A percentile compares a stretch with the other conserved stretches of the same genome.
Conservation (phyloP, 2,888 invertebrate species). For the Argyresthia albistria region DNA sequence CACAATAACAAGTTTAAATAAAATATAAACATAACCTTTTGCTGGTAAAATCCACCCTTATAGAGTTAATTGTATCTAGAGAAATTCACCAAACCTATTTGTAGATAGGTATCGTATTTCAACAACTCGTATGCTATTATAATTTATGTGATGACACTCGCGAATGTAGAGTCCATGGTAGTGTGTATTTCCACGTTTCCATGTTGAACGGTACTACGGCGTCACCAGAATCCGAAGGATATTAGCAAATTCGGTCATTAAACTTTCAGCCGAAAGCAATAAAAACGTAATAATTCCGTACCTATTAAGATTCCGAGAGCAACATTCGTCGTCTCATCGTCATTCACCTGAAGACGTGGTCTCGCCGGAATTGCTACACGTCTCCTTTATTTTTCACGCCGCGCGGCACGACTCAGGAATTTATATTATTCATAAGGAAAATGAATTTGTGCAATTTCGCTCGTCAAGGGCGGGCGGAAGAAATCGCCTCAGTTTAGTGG, state of each 20-base stretch:
- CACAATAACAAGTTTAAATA: too few relatives aligned
- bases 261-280: not conserved
- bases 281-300: not conserved
- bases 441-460: constrained; percentile 24
- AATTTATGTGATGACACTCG: too few relatives aligned
- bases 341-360: not conserved
- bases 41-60: too few relatives aligned
- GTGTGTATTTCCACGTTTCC: too few relatives aligned
- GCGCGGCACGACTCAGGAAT: constrained; percentile 26
- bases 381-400: constrained; percentile 20
- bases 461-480: constrained; percentile 1
- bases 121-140: too few relatives aligned
- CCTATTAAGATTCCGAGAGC: not conserved
- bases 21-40: too few relatives aligned
- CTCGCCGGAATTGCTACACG: constrained; percentile 12
- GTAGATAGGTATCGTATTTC: too few relatives aligned
- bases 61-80: too few relatives aligned
- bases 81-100: too few relatives aligned
- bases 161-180: too few relatives aligned
- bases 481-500: constrained; percentile 5
- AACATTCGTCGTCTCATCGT: not conserved
- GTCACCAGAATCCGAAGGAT: too few relatives aligned
- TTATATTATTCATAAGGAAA: constrained; percentile 43
- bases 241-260: not conserved
- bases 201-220: too few relatives aligned